A percentile compares a stretch with the other conserved stretches of the same genome.
These are phyloP conservation scores for Caenorhabditis becei DNA, from an alignment of 2,888 invertebrate genomes.

Conservation along the genomic window DNA sequence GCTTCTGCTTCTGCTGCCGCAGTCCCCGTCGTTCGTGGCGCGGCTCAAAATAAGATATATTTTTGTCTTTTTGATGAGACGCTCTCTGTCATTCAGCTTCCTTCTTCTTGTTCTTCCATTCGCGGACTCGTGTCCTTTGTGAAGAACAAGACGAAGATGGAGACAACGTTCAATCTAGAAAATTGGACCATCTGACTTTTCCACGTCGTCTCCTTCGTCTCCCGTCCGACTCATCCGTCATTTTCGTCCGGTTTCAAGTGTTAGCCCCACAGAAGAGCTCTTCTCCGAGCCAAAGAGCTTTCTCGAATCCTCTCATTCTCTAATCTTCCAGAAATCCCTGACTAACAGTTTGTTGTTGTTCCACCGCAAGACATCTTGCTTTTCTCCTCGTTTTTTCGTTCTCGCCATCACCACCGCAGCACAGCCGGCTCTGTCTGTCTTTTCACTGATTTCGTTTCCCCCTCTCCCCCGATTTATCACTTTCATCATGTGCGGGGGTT, in stretches of 20 bases:
- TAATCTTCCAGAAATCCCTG: conserved; percentile 23
- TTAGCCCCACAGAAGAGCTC: conserved; percentile 1
- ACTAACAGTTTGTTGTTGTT: conserved; percentile 14
- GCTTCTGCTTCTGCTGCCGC: background rate
- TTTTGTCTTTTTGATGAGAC: conserved; percentile 4
- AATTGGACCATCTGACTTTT: background rate
- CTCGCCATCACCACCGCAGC: too few relatives aligned
- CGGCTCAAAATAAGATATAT: background rate
- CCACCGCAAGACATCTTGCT: background rate
- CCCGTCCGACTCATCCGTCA: conserved; percentile 6
- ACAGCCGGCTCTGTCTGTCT: too few relatives aligned
- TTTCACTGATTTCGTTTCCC: conserved; percentile 13
- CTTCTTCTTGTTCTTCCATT: background rate
- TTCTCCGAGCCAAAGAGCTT: background rate
- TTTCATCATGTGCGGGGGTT: background rate
- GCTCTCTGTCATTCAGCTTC: conserved; percentile 2
- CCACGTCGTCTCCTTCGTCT: background rate
- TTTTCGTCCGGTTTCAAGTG: background rate
- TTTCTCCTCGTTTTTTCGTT: conserved; percentile 3
- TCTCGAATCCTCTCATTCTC: conserved; percentile 17
- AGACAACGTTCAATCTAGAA: background rate
- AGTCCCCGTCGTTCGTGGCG: background rate
- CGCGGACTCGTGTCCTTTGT: background rate
- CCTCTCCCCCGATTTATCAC: background rate
- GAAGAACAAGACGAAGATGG: background rate